phyloP scores from a whole-genome alignment of 2,113 vertebrate genomes.

The Urocitellus parryii region DNA sequence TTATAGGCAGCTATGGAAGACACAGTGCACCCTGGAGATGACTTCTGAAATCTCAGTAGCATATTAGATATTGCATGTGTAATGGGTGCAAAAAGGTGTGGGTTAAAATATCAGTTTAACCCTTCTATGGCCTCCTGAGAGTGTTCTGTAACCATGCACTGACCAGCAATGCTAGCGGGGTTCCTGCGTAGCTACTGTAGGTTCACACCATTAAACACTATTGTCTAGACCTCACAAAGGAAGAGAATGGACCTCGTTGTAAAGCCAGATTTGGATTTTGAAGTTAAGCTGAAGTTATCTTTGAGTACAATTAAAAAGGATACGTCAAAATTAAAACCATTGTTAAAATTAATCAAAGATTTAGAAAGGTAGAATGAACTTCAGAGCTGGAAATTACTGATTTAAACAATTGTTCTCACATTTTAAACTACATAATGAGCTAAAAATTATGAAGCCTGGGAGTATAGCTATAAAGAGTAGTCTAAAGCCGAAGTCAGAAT shows the following conservation, averaged over 20 bases:
- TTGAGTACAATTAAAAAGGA: constrained; percentile 79
- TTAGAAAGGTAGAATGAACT: constrained; percentile 82
- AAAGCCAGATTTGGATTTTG: constrained; percentile 67
- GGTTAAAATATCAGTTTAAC: not conserved
- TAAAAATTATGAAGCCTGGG: constrained; percentile 81
- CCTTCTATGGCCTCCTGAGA: not conserved
- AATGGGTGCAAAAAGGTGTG: not conserved
- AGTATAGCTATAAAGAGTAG: constrained; percentile 76
- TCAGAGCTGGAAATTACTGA: constrained; percentile 82
- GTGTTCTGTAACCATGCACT: not conserved
- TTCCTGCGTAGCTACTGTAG: rapidly evolving
- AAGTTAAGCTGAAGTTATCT: constrained; percentile 79
- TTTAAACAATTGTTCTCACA: constrained; percentile 84
- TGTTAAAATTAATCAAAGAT: constrained; percentile 85
- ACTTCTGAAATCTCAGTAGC: not conserved
- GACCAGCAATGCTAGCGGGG: not conserved
- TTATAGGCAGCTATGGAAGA: not conserved
- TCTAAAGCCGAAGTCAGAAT: constrained; percentile 81
- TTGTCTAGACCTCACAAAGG: constrained; percentile 54
- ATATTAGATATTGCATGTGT: not conserved
- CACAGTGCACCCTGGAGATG: not conserved
- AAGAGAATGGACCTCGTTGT: constrained; percentile 46
- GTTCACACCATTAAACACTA: not conserved
- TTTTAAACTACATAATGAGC: constrained; percentile 84
- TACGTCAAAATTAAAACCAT: constrained; percentile 81